A percentile compares a stretch with the other conserved stretches of the same genome.
phyloP scores from a whole-genome alignment of 2,113 vertebrate genomes.

The Chaetodon trifascialis region DNA sequence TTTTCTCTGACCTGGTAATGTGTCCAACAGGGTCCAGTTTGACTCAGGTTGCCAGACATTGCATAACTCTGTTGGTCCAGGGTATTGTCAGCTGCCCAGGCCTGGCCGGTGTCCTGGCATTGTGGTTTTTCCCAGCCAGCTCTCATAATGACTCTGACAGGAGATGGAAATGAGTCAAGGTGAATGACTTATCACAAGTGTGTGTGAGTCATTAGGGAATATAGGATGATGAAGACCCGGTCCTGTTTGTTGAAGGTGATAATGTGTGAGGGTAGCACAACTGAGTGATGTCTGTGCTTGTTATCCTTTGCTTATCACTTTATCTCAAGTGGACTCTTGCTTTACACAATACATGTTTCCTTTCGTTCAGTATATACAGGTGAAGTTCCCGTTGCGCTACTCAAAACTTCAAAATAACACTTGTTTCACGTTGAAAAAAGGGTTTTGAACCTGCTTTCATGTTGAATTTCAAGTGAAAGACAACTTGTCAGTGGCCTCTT shows the following conservation, averaged over 20 bases:
- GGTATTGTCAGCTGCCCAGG: conserved; percentile 66
- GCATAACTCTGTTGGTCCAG: conserved; percentile 41
- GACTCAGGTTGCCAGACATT: conserved; percentile 49
- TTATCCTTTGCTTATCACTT: conserved; percentile 24
- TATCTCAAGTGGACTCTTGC: conserved; percentile 6
- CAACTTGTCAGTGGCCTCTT: not conserved
- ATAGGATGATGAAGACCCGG: conserved; percentile 34
- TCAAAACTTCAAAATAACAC: not conserved
- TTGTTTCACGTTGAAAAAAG: not conserved
- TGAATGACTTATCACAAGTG: conserved; percentile 65
- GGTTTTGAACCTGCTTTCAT: not conserved
- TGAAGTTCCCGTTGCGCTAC: not conserved
- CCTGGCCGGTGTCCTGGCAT: conserved; percentile 62
- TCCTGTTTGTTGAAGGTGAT: conserved; percentile 67
- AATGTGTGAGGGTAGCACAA: conserved; percentile 66
- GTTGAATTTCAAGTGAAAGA: not conserved
- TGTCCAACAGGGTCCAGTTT: conserved; percentile 30
- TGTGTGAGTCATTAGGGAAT: conserved; percentile 46
- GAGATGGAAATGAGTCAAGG: conserved; percentile 65
- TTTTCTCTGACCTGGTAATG: not conserved
- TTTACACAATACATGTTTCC: not conserved
- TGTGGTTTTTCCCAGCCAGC: conserved; percentile 62
- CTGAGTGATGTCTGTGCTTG: conserved; percentile 62
- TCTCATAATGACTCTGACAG: conserved; percentile 54
- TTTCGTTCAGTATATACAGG: not conserved